These are phyloP conservation scores for Cercopithecus petaurista DNA, from an alignment of 2,797 vertebrate species.

Conservation along the genomic window DNA sequence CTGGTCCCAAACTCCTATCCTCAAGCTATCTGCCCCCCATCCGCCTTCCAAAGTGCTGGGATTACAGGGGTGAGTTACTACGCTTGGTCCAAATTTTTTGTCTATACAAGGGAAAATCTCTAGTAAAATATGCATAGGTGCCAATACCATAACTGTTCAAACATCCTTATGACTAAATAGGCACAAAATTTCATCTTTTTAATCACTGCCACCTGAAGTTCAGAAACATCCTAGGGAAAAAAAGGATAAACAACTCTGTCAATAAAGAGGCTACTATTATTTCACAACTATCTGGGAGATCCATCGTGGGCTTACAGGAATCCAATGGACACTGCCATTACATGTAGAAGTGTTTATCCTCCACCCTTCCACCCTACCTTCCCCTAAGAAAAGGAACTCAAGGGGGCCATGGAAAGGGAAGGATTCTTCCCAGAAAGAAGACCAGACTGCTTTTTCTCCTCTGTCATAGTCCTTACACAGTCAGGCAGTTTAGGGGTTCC, in stretches of 20 bases:
- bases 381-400: neutral
- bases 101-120: neutral
- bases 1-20: neutral
- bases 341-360: neutral
- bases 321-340: neutral
- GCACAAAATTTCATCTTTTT: conserved; percentile 21
- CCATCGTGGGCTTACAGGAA: neutral
- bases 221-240: conserved; percentile 13
- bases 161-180: neutral
- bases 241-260: neutral
- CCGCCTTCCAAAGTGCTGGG: neutral
- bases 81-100: neutral
- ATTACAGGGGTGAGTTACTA: neutral
- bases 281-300: neutral
- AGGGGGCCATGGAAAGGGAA: neutral
- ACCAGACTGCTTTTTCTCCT: neutral
- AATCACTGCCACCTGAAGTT: neutral
- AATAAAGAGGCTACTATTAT: neutral
- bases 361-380: too few species aligned
- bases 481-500: neutral
- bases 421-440: neutral
- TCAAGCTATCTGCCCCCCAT: neutral
- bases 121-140: neutral
- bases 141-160: neutral
- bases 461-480: neutral